phyloP scores from a whole-genome alignment of 2,113 vertebrate genomes.

The Eudyptes chrysolophus region DNA sequence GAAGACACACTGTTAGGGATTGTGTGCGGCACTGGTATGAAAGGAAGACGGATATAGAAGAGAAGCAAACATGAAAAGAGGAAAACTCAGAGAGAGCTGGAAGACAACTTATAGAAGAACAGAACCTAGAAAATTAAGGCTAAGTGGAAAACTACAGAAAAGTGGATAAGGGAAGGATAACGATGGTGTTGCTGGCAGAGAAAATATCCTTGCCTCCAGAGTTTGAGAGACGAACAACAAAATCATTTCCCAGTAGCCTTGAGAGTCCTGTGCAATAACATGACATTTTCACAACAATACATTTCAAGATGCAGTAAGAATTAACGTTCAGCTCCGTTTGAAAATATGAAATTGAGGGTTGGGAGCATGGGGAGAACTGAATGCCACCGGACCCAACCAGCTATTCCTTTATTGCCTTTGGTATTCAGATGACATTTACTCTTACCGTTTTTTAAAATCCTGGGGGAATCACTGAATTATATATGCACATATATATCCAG shows the following conservation, averaged over 20 bases:
- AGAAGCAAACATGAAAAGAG: neutral
- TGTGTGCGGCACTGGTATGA: neutral
- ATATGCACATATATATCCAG: slow-evolving; percentile 54
- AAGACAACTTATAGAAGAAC: neutral
- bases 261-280: neutral
- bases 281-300: neutral
- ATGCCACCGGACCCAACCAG: slow-evolving; percentile 9
- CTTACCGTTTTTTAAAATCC: slow-evolving; percentile 39
- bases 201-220: neutral
- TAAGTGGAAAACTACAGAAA: neutral
- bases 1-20: neutral
- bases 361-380: neutral
- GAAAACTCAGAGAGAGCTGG: neutral
- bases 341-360: neutral
- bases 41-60: neutral
- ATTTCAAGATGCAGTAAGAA: neutral
- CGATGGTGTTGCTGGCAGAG: neutral
- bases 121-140: neutral
- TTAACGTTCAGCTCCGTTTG: neutral
- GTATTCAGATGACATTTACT: slow-evolving; percentile 59
- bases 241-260: neutral
- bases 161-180: neutral
- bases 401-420: slow-evolving; percentile 36
- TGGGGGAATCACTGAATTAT: slow-evolving; percentile 36
- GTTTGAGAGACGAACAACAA: neutral